phyloP scores from a whole-genome alignment of 2,797 vertebrate species.

The Dipus sagitta region DNA sequence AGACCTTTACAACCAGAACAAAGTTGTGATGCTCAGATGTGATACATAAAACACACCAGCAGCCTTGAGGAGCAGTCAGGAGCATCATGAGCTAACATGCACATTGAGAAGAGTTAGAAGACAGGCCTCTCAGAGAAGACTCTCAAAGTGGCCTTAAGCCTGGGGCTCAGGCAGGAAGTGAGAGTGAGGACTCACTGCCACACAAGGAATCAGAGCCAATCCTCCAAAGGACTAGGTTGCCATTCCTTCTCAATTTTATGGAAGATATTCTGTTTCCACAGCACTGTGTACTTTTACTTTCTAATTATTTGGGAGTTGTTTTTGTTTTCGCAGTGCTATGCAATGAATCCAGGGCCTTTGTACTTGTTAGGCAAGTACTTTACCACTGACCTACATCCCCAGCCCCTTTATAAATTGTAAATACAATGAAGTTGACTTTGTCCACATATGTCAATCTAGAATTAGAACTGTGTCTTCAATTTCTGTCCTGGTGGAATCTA shows the following conservation, averaged over 20 bases:
- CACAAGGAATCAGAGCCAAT: neutral
- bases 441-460: neutral
- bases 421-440: neutral
- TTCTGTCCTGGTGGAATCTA: neutral
- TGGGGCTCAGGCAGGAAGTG: neutral
- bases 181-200: neutral
- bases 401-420: neutral
- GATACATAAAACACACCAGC: neutral
- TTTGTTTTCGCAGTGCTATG: neutral
- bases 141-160: neutral
- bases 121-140: neutral
- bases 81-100: neutral
- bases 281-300: neutral
- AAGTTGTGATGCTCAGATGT: conserved; percentile 6
- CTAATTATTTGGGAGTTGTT: neutral
- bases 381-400: neutral
- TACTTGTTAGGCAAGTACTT: neutral
- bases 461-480: neutral
- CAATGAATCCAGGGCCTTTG: neutral
- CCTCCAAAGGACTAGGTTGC: neutral
- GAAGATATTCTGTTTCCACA: neutral
- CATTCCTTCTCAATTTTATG: neutral
- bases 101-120: neutral
- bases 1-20: neutral
- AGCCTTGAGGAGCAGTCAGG: neutral